Conservation (phyloP, 2,113 vertebrate genomes). For the Pungitius pungitius region DNA sequence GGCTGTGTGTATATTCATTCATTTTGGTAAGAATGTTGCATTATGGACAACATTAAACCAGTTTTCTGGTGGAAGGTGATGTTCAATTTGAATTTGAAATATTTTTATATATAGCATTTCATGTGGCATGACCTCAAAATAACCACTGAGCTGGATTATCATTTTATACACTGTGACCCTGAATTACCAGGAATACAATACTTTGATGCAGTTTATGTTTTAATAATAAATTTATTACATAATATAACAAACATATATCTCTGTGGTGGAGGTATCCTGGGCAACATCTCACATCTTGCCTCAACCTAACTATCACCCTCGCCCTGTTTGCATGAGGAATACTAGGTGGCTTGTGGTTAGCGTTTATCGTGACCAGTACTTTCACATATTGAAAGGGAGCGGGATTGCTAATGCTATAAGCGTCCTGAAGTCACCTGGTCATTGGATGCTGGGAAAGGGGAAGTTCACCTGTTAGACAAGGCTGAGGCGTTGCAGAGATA, state of each 20-base stretch:
- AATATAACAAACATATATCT: slow-evolving; percentile 98
- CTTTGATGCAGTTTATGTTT: slow-evolving; percentile 66
- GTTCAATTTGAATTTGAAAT: background rate
- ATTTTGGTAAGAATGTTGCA: background rate
- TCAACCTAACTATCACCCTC: slow-evolving; percentile 71
- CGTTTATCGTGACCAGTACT: background rate
- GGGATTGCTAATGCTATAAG: background rate
- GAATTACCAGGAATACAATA: slow-evolving; percentile 41
- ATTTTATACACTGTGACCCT: slow-evolving; percentile 1
- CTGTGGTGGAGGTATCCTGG: slow-evolving; percentile 89
- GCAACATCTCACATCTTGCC: slow-evolving; percentile 86
- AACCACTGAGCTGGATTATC: slow-evolving; percentile 39
- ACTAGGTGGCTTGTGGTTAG: slow-evolving; percentile 52
- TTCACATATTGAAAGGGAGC: slow-evolving; percentile 17
- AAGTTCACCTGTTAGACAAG: slow-evolving; percentile 59
- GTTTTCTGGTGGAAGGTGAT: background rate
- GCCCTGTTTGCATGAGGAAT: slow-evolving; percentile 43
- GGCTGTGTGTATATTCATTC: background rate
- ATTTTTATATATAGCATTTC: slow-evolving; percentile 1
- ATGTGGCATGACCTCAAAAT: slow-evolving; percentile 19
- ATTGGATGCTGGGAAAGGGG: slow-evolving; percentile 48
- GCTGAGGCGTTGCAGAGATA: slow-evolving; percentile 68
- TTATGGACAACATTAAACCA: background rate
- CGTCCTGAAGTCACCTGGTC: slow-evolving; percentile 21
- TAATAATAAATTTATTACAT: slow-evolving; percentile 98